Evolutionary conservation across 2,888 invertebrate species (phyloP), one percentile per base, ranked within the genome.

Genomic region (Zaprionus bogoriensis): DNA sequence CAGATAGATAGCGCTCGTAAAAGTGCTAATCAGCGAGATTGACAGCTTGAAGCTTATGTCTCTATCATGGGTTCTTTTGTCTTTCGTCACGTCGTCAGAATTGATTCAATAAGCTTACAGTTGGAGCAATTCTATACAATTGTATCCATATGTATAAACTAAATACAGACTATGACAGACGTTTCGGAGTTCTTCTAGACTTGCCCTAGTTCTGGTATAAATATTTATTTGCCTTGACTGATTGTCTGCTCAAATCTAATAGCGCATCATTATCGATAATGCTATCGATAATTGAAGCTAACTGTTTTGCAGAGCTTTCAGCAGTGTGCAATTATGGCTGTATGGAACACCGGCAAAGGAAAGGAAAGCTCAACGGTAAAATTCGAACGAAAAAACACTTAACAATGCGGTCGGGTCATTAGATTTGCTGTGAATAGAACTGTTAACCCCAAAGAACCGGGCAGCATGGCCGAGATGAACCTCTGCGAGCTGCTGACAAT

Each of bases 31-130:
- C 30, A 47, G 17, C 7, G 45, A 5, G 19, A 20, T 25, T n/a
- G 38, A 3, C 12, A 32, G 52, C 39, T 54, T 2, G 19, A 14
- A 51, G 58, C 54, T 54, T 38, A 71, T 72, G 51, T 62, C 67
- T 63, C 14, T 58, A 54, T 67, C 47, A 67, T 46, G 28, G 53
- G 25, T 27, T 65, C 23, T 9, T 23, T 45, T 28, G 32, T 38
- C 53, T 41, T 27, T 32, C 32, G 14, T 32, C 14, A 12, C 4
- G 32, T n/a, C n/a, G n/a, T n/a, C 12, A 32, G 14, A 36, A 36
- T 36, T 36, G 7, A 0, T 1, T 36, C 32, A 36, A 12, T n/a
- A n/a, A n/a, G n/a, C n/a, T n/a, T n/a, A n/a, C n/a, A n/a, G n/a
- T n/a, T n/a, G n/a, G n/a, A n/a, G n/a, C n/a, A n/a, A n/a, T n/a